Conservation (phyloP, 2,888 invertebrate genomes). For the Celastrina argiolus region DNA sequence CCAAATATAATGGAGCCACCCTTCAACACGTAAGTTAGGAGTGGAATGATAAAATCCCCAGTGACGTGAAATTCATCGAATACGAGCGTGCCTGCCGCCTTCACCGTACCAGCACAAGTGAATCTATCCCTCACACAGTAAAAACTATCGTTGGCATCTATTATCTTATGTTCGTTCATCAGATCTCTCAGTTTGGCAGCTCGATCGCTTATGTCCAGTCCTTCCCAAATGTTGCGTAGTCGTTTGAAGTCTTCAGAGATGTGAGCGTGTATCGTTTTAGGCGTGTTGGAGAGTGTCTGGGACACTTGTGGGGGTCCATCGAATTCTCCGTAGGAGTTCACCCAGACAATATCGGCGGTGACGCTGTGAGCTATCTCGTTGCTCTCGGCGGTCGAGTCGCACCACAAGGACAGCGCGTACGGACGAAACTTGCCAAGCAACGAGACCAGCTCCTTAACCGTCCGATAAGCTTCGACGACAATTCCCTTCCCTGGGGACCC, state of each 20-base stretch:
- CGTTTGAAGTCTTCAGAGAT: background rate
- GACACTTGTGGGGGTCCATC: constrained; percentile 38
- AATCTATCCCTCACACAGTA: background rate
- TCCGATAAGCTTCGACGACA: constrained; percentile 47
- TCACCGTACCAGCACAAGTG: background rate
- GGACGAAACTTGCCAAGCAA: constrained; percentile 34
- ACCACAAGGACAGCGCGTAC: constrained; percentile 46
- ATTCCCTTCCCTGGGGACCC: constrained; percentile 23
- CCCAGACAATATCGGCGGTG: constrained; percentile 39
- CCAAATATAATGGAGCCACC: background rate
- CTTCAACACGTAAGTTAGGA: background rate
- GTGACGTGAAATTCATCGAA: background rate
- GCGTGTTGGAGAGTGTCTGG: constrained; percentile 20
- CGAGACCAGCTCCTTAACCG: constrained; percentile 44
- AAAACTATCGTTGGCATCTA: background rate
- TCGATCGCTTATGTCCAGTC: background rate
- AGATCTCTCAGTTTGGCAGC: background rate
- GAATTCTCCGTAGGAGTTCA: constrained; percentile 44
- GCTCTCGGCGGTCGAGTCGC: constrained; percentile 40
- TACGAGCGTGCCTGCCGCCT: too few species aligned
- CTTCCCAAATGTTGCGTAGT: background rate
- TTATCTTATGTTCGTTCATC: background rate
- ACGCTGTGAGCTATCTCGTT: constrained; percentile 41
- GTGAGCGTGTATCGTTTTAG: background rate
- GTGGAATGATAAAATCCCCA: background rate